Conservation (phyloP, 2,888 invertebrate species). For the Xanthorhoe designata region DNA sequence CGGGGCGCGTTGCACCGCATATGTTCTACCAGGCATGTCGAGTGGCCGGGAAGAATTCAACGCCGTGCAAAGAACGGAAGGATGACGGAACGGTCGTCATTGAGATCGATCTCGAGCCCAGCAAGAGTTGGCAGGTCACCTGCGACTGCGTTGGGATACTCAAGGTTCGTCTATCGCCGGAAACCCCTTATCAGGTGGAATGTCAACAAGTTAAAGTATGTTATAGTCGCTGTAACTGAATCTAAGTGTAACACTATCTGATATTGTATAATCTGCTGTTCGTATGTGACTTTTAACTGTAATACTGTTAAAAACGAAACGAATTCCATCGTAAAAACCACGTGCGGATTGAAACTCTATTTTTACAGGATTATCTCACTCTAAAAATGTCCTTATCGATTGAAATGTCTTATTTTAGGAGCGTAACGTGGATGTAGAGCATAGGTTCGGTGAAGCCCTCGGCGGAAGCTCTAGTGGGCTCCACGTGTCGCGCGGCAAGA, state of each 20-base stretch:
- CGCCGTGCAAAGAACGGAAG: slow-evolving; percentile 95
- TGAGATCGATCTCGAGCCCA: slow-evolving; percentile 95
- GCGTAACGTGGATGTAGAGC: slow-evolving; percentile 95
- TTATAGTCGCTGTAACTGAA: neutral
- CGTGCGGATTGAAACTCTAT: no score
- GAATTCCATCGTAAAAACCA: no score
- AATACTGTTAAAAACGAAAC: neutral
- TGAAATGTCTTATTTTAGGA: slow-evolving; percentile 80
- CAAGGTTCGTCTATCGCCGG: slow-evolving; percentile 80
- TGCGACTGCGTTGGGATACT: slow-evolving; percentile 99
- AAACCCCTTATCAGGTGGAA: neutral
- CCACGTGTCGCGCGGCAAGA: slow-evolving; percentile 90
- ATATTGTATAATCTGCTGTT: neutral
- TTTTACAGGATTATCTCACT: no score
- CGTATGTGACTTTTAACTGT: neutral
- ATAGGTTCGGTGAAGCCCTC: slow-evolving; percentile 92
- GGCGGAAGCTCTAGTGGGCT: slow-evolving; percentile 82
- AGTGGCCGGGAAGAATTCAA: slow-evolving; percentile 98
- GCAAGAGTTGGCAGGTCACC: slow-evolving; percentile 95
- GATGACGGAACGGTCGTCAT: slow-evolving; percentile 98
- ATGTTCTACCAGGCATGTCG: slow-evolving; percentile 99
- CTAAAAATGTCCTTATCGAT: neutral
- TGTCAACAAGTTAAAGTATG: neutral
- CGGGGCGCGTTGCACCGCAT: slow-evolving; percentile 96
- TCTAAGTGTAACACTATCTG: neutral